Evolutionary conservation across 2,888 invertebrate genomes (phyloP), one percentile per base, ranked within the genome.

Genomic region (Leuctra nigra): DNA sequence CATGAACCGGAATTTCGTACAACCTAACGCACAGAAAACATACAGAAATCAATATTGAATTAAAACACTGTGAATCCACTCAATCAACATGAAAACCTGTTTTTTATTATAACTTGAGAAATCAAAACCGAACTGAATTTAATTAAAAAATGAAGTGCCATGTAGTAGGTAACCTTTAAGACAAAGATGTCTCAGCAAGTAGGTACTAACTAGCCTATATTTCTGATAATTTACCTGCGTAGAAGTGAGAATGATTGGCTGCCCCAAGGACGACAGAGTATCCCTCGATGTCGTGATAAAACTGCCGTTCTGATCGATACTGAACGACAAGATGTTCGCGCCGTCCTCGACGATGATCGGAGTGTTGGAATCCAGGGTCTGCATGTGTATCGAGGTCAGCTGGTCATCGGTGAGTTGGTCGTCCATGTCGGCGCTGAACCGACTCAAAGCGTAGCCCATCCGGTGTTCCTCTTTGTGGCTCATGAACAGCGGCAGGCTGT

Each of bases 401-500:
- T 44, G 44, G 23, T 44, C 23, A 14, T 13, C 29, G 2, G 50
- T 35, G 2, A 33, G 50, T 13, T 50, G 50, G 18, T 18, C 41
- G 18, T 41, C 18, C 4, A 38, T 14, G 16, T n/a, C 38, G 13
- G 33, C 33, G 20, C 18, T 2, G 35, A 33, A 35, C 3, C 29
- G 50, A 20, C 33, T 33, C 35, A 35, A 22, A 1, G 35, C 33
- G 4, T 20, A n/a, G 13, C 33, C 50, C 33, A 50, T 16, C 16
- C 20, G 33, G 59, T 73, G 72, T 33, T 72, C 70, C 55, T 73
- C 74, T 69, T 85, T 85, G 68, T 85, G 85, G 47, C 73, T 69
- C 55, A 84, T 68, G 68, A 84, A 85, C 56, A 75, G 64, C 56
- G 76, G 68, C 60, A 85, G 69, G 0, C 79, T 78, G 44, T 77